Percentiles rank a stretch among this genome's conserved stretches.
phyloP scores from a whole-genome alignment of 1,140 invertebrate species.

The Leptinotarsa undecemlineata region DNA sequence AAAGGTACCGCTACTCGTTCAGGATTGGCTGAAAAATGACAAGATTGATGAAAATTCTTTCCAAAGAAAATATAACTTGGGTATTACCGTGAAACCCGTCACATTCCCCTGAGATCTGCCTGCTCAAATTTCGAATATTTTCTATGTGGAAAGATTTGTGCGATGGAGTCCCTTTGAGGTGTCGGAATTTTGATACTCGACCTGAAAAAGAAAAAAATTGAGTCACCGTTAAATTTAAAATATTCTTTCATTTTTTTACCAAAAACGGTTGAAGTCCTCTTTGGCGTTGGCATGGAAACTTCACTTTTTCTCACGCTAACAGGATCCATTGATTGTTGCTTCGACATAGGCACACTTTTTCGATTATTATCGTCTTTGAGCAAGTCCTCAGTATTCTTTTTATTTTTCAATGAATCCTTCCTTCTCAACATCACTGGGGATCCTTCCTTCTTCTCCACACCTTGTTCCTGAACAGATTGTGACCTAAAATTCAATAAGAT shows the following conservation, averaged over 20 bases:
- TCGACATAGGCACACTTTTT: slow-evolving; percentile 59
- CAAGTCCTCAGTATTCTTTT: slow-evolving; percentile 54
- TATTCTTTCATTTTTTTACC: slow-evolving; percentile 57
- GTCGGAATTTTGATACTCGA: slow-evolving; percentile 90
- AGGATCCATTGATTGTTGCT: slow-evolving; percentile 60
- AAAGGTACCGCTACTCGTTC: slow-evolving; percentile 84
- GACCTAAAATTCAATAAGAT: slow-evolving; percentile 35
- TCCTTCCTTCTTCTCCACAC: slow-evolving; percentile 65
- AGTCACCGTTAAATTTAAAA: not conserved
- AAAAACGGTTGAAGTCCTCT: slow-evolving; percentile 84
- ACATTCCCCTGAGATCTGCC: slow-evolving; percentile 90
- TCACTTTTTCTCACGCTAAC: slow-evolving; percentile 53
- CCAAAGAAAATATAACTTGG: not conserved
- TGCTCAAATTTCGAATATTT: slow-evolving; percentile 87
- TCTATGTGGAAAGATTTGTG: slow-evolving; percentile 92
- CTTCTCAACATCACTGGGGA: slow-evolving; percentile 72
- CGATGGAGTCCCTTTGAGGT: slow-evolving; percentile 85
- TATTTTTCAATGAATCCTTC: slow-evolving; percentile 52
- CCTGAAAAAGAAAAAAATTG: slow-evolving; percentile 59
- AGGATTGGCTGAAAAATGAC: slow-evolving; percentile 68
- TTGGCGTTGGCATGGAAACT: slow-evolving; percentile 62
- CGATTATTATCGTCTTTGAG: slow-evolving; percentile 61
- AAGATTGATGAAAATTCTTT: not conserved
- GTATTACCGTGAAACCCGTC: slow-evolving; percentile 84
- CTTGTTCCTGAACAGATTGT: slow-evolving; percentile 59